Conservation (phyloP, 2,888 invertebrate genomes). For the Actias luna region DNA sequence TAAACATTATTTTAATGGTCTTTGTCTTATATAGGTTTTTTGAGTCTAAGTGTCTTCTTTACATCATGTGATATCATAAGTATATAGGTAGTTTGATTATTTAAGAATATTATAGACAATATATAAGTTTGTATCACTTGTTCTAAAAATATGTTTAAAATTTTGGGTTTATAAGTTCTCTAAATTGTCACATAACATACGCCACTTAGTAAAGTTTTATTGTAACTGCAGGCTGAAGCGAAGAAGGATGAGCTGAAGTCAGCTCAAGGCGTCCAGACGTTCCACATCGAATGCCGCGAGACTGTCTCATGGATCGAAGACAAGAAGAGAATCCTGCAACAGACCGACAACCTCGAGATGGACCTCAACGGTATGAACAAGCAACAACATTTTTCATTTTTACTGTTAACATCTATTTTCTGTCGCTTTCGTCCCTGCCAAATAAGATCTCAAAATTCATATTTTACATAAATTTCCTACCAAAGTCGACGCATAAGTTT, state of each 20-base stretch:
- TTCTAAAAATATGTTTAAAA: no score
- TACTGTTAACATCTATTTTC: background rate
- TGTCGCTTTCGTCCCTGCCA: no score
- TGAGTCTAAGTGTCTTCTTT: no score
- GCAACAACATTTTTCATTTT: background rate
- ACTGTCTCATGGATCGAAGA: constrained; percentile 99
- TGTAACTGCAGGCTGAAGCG: constrained; percentile 86
- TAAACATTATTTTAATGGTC: no score
- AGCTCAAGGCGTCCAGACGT: constrained; percentile 98
- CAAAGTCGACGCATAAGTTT: no score
- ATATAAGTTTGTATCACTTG: no score
- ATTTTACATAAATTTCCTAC: no score
- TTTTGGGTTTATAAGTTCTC: background rate
- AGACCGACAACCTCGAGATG: constrained; percentile 99
- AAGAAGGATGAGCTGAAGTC: constrained; percentile 98
- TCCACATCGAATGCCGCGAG: constrained; percentile 99
- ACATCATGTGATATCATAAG: no score
- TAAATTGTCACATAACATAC: background rate
- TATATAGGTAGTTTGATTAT: no score
- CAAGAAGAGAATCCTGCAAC: constrained; percentile 98
- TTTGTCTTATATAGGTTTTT: no score
- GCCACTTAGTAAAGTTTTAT: background rate
- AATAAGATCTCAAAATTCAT: no score
- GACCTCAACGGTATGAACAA: constrained; percentile 88
- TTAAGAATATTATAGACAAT: no score